Conservation (phyloP, 1,140 invertebrate genomes). For the Argopecten irradians region DNA sequence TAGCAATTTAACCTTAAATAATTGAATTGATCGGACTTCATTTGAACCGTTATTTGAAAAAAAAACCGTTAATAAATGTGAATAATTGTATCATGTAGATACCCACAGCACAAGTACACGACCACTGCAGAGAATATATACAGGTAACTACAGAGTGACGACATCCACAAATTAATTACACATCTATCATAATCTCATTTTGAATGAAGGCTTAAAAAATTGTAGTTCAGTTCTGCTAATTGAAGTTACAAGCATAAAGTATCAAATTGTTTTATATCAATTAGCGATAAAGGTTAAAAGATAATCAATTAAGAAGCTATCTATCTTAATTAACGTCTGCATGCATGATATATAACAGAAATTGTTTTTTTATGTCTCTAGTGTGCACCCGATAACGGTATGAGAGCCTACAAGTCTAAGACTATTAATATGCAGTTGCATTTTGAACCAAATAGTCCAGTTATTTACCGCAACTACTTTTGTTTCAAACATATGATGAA, state of each 20-base stretch:
- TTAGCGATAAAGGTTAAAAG: not conserved
- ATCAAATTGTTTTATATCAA: not conserved
- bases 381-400: not conserved
- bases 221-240: not conserved
- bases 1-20: too few relatives aligned
- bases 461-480: too few relatives aligned
- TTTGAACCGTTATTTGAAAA: not conserved
- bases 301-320: conserved; percentile 18
- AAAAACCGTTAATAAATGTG: not conserved
- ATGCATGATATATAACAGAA: not conserved
- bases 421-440: too few relatives aligned
- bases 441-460: too few relatives aligned
- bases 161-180: not conserved
- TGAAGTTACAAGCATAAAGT: not conserved
- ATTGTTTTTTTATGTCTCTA: not conserved
- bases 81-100: not conserved
- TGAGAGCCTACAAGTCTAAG: not conserved
- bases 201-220: not conserved
- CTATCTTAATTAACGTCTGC: not conserved
- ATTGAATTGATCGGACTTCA: not conserved
- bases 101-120: not conserved
- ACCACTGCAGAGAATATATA: not conserved
- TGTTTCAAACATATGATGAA: too few relatives aligned
- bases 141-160: not conserved
- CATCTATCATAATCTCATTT: not conserved